Evolutionary conservation across 2,797 vertebrate genomes (phyloP), one percentile per base, ranked within the genome.

Genomic region (Gymnocypris eckloni): DNA sequence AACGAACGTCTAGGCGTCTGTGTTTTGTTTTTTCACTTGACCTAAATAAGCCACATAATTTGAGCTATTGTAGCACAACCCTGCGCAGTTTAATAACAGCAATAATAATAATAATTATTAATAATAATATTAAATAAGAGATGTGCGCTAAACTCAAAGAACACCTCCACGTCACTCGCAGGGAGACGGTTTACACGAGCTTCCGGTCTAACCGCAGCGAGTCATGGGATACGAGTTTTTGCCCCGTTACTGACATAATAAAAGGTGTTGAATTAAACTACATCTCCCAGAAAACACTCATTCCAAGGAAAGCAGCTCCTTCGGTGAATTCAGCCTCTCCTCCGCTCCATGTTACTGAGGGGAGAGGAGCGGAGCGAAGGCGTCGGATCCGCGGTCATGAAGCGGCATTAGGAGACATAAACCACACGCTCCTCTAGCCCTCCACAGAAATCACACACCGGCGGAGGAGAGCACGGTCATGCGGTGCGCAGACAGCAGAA

Each of bases 401-500:
- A 82, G 81, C 73, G 6, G 10, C 41, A n/a, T 25, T 69, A 59
- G 28, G 7, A 52, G 5, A 2, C 33, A 22, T 71, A 15, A 33
- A 50, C 20, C 25, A 39, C 18, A 1, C 28, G 80, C 79, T 79
- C 64, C 75, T 87, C 82, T 56, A 43, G 77, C 61, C 80, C 22
- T 6, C 13, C 11, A 69, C 1, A 73, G 11, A 72, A 45, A 0
- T 18, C 33, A 3, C 7, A 45, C 37, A 43, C 12, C n/a, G 25
- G 81, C 91, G 84, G 75, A 37, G 6, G 1, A 67, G 15, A 67
- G 28, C 28, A 15, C 6, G 15, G 9, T 85, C 92, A 96, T 96
- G 95, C 92, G 92, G 86, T 93, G 93, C 85, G 92, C 92, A 90
- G 91, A 92, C 89, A 93, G 92, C 91, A 91, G 92, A 90, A 92